Percentiles rank a stretch among this genome's conserved stretches.
Evolutionary conservation across 2,113 vertebrate species (phyloP).

Genomic region (Proterorhinus semilunaris): DNA sequence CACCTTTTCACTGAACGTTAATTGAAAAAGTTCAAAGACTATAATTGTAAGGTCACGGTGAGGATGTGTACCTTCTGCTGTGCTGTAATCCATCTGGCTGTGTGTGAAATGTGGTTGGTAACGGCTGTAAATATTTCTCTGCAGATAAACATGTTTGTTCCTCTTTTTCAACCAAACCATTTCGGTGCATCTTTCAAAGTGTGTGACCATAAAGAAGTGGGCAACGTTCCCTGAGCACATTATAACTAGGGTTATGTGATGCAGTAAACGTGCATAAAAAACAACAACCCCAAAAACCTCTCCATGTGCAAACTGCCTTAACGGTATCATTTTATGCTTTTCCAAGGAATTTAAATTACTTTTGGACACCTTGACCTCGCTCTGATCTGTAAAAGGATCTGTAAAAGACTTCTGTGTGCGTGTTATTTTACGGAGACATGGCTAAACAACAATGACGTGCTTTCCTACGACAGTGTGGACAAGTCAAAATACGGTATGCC

Average conservation of each 20-base stretch:
- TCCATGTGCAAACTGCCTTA: too few relatives aligned
- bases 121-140: conserved; percentile 66
- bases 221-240: not conserved
- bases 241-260: not conserved
- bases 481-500: too few relatives aligned
- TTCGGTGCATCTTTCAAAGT: conserved; percentile 22
- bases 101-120: conserved; percentile 46
- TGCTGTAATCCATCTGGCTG: conserved; percentile 25
- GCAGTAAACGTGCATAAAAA: not conserved
- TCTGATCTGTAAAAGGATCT: too few relatives aligned
- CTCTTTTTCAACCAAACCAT: conserved; percentile 23
- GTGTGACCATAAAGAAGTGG: conserved; percentile 34
- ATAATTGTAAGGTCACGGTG: conserved; percentile 26
- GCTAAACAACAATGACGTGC: too few relatives aligned
- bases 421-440: too few relatives aligned
- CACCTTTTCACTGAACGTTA: not conserved
- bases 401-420: too few relatives aligned
- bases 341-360: too few relatives aligned
- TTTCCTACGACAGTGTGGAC: too few relatives aligned
- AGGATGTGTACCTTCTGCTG: conserved; percentile 22
- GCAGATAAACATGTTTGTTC: conserved; percentile 58
- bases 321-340: too few relatives aligned
- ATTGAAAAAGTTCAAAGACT: not conserved
- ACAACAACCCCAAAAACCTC: too few relatives aligned
- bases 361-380: too few relatives aligned